Conservation (phyloP, 2,797 vertebrate species). For the Anabacerthia variegaticeps region DNA sequence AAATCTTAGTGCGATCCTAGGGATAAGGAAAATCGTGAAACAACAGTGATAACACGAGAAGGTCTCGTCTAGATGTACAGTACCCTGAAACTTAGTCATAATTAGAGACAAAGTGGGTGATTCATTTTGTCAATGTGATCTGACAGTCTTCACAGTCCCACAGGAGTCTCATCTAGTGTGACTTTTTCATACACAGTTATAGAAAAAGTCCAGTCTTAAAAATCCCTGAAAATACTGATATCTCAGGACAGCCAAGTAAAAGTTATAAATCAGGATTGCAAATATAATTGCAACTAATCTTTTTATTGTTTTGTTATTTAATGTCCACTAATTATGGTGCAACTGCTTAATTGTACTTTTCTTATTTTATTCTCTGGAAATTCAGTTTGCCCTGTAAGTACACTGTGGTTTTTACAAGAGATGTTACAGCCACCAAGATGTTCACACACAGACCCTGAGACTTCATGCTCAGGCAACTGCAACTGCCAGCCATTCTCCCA, state of each 20-base stretch:
- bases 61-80: not conserved
- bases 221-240: not conserved
- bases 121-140: not conserved
- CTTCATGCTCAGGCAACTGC: not conserved
- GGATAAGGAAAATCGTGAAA: not conserved
- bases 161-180: not conserved
- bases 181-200: not conserved
- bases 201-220: not conserved
- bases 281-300: not conserved
- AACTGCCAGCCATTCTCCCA: not conserved
- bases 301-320: not conserved
- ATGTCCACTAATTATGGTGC: not conserved
- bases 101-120: not conserved
- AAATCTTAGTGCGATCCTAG: not conserved
- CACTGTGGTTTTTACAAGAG: not conserved
- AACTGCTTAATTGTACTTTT: not conserved
- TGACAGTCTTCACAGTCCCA: not conserved
- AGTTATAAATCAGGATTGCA: not conserved
- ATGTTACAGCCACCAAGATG: not conserved
- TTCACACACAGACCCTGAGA: not conserved
- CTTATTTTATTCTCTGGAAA: not conserved
- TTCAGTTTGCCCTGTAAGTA: not conserved
- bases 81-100: conserved; percentile 2
- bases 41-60: not conserved
- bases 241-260: not conserved